Evolutionary conservation across 2,113 vertebrate species (phyloP).

Genomic region (Hypanus sabinus): DNA sequence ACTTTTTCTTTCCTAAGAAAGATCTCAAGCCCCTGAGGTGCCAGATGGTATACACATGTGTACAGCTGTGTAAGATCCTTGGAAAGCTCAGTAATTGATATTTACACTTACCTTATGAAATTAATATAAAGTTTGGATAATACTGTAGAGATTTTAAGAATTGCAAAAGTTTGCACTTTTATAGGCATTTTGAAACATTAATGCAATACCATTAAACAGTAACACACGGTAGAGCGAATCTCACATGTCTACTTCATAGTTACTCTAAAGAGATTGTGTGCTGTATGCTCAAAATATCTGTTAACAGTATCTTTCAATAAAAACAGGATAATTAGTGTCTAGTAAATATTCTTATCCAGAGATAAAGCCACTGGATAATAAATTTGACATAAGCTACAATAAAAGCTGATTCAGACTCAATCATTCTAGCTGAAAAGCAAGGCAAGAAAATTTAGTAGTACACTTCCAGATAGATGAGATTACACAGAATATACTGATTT

Average conservation of each 20-base stretch:
- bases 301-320: conserved; percentile 3
- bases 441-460: not conserved
- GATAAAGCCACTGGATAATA: conserved; percentile 33
- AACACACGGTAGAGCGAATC: not conserved
- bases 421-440: not conserved
- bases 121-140: not conserved
- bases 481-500: conserved; percentile 2
- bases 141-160: not conserved
- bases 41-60: not conserved
- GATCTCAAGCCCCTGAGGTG: not conserved
- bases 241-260: not conserved
- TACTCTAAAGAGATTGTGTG: not conserved
- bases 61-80: not conserved
- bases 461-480: conserved; percentile 16
- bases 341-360: conserved; percentile 32
- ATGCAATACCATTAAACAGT: not conserved
- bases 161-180: not conserved
- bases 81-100: not conserved
- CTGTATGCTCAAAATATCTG: not conserved
- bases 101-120: not conserved
- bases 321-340: conserved; percentile 24
- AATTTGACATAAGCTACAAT: not conserved
- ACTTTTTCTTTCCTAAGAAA: not conserved
- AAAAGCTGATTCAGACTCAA: not conserved
- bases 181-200: not conserved